Base-by-base conservation (phyloP, 2,113 vertebrate species). In the Ifrita kowaldi region DNA sequence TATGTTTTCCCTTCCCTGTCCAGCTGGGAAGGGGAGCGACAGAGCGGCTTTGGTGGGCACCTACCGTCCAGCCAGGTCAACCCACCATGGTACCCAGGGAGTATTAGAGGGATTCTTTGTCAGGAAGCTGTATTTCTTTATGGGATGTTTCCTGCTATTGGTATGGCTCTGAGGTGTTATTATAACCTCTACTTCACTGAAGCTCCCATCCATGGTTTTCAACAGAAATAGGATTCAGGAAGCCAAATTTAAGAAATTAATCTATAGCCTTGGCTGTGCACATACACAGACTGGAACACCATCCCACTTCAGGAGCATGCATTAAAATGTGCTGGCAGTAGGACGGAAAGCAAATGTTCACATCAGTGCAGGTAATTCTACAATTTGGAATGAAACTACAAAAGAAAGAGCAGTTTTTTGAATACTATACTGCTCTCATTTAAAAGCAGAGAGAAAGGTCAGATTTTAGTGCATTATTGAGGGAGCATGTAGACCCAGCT, bases 221-320 rank as follows among this genome's bases (percentile, higher is more conserved):
- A 82, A 92, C 53, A 90, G 77, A 74, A 62, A 79, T 6, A 82
- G 30, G 49, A 95, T 92, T 91, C 88, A 97, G 89, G 50, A 92
- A 94, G 95, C 44, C 89, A 79, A 74, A 59, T 94, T 83, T 41
- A 70, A 89, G 88, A 97, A 96, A 97, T 46, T 78, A 83, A 93
- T 79, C 82, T 96, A 89, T 37, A 30, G 77, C 37, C 84, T 89
- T 92, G 90, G 60, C 91, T 46, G 67, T 65, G 78, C 76, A 44
- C 84, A 69, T 59, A 84, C 30, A 76, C 57, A 87, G 82, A 82
- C 65, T 93, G 83, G 92, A 93, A 88, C 93, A 96, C 88, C 87
- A 91, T 68, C 42, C 71, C 42, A 6, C 64, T 67, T 85, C 75
- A 47, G 62, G 8, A 8, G 68, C 63, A 46, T n/a, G 56, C 83